These are phyloP conservation scores for Hippoglossus hippoglossus DNA, from an alignment of 2,797 vertebrate genomes.

Conservation along the genomic window DNA sequence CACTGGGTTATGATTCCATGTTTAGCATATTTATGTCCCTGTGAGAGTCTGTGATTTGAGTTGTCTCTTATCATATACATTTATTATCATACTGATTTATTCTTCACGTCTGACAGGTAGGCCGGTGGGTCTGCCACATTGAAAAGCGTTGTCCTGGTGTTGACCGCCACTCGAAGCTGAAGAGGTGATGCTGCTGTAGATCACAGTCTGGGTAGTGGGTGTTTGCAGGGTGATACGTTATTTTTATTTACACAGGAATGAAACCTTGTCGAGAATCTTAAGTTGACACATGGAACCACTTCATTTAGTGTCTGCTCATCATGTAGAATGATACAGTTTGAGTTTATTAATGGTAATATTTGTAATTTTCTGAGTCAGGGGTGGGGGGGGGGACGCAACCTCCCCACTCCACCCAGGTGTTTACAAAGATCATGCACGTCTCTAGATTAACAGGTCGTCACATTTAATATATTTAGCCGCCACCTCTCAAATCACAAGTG, in stretches of 20 bases:
- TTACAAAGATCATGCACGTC: constrained; percentile 41
- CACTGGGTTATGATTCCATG: constrained; percentile 66
- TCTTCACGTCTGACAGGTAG: constrained; percentile 44
- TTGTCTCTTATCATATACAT: constrained; percentile 56
- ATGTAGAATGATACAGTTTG: constrained; percentile 9
- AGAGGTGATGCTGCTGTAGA: constrained; percentile 67
- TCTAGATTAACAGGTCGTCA: constrained; percentile 41
- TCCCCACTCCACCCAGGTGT: constrained; percentile 25
- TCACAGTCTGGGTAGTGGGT: constrained; percentile 35
- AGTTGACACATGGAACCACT: constrained; percentile 28
- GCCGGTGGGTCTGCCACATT: constrained; percentile 46
- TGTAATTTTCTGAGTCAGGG: constrained; percentile 24
- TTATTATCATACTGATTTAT: constrained; percentile 52
- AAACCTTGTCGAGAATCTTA: constrained; percentile 36
- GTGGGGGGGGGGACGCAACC: background rate
- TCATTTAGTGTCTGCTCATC: constrained; percentile 28
- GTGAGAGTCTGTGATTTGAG: constrained; percentile 66
- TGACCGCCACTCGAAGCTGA: constrained; percentile 64
- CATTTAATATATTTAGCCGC: constrained; percentile 57
- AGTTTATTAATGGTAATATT: constrained; percentile 37
- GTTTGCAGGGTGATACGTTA: constrained; percentile 26
- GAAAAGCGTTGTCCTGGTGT: constrained; percentile 57
- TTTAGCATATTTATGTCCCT: constrained; percentile 70
- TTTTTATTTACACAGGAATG: constrained; percentile 21
- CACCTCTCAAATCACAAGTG: constrained; percentile 69